Percentiles rank a stretch among this genome's conserved stretches.
phyloP scores from a whole-genome alignment of 1,140 invertebrate genomes.

The Planococcus citri region DNA sequence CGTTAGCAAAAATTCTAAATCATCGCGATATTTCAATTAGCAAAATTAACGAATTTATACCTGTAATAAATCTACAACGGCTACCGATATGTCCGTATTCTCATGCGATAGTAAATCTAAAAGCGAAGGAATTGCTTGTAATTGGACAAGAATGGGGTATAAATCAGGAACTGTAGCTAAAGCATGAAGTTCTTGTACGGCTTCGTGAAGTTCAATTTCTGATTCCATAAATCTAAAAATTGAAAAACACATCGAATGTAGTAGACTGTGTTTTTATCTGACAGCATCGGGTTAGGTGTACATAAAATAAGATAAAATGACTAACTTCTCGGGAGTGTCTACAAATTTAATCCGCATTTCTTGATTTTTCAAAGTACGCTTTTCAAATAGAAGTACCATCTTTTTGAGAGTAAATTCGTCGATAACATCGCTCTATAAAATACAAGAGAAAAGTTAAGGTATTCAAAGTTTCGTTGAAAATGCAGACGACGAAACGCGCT shows the following conservation, averaged over 20 bases:
- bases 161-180: conserved; percentile 91
- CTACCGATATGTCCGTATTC: conserved; percentile 86
- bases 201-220: conserved; percentile 87
- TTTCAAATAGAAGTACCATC: conserved; percentile 85
- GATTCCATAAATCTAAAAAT: conserved; percentile 88
- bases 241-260: conserved; percentile 13
- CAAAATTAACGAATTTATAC: conserved; percentile 40
- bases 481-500: too few relatives aligned
- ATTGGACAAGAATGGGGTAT: conserved; percentile 81
- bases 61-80: conserved; percentile 62
- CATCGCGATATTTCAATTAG: too few relatives aligned
- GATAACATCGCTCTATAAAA: conserved; percentile 43
- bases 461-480: too few relatives aligned
- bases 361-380: conserved; percentile 84
- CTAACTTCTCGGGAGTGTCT: conserved; percentile 83
- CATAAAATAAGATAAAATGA: not conserved
- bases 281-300: not conserved
- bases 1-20: not conserved
- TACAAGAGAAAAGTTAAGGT: too few relatives aligned
- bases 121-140: conserved; percentile 78
- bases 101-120: conserved; percentile 89
- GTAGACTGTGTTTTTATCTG: not conserved
- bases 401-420: conserved; percentile 81
- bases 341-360: conserved; percentile 98
- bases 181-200: conserved; percentile 84